These are phyloP conservation scores for Lochmaea crataegi DNA, from an alignment of 2,888 invertebrate species.

Conservation along the genomic window DNA sequence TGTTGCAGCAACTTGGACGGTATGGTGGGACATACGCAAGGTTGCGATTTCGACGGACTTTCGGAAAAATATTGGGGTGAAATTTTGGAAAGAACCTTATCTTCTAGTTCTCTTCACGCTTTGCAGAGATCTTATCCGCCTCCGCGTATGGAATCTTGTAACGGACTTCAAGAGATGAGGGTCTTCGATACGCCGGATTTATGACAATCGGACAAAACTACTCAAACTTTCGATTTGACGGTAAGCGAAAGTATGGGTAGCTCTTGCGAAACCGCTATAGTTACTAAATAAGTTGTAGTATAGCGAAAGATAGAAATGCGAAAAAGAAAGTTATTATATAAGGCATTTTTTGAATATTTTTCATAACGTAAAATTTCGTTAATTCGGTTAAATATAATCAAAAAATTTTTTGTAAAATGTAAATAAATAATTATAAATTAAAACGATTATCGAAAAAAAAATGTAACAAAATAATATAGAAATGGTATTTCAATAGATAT, in stretches of 20 bases:
- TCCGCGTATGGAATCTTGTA: conserved; percentile 59
- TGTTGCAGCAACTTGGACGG: conserved; percentile 58
- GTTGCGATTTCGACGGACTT: conserved; percentile 69
- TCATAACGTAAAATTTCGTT: background rate
- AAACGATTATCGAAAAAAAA: no score
- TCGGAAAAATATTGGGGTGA: conserved; percentile 73
- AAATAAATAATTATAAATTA: no score
- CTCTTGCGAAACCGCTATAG: conserved; percentile 57
- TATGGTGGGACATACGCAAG: conserved; percentile 58
- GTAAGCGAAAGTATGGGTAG: conserved; percentile 60
- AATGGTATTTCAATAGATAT: no score
- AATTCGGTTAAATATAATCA: no score
- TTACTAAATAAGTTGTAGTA: conserved; percentile 52
- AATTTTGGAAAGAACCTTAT: conserved; percentile 81
- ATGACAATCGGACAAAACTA: conserved; percentile 66
- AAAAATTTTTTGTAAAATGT: no score
- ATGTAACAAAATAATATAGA: no score
- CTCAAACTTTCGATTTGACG: conserved; percentile 61
- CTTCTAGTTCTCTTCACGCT: conserved; percentile 80
- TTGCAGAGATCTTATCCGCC: conserved; percentile 59
- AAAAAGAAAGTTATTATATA: conserved; percentile 4
- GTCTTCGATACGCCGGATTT: conserved; percentile 63
- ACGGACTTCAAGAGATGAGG: conserved; percentile 62
- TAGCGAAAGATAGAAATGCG: background rate
- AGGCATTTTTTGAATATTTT: background rate